Evolutionary conservation across 2,113 vertebrate genomes (phyloP), one percentile per base, ranked within the genome.

Genomic region (Forbesichthys papilliferus): DNA sequence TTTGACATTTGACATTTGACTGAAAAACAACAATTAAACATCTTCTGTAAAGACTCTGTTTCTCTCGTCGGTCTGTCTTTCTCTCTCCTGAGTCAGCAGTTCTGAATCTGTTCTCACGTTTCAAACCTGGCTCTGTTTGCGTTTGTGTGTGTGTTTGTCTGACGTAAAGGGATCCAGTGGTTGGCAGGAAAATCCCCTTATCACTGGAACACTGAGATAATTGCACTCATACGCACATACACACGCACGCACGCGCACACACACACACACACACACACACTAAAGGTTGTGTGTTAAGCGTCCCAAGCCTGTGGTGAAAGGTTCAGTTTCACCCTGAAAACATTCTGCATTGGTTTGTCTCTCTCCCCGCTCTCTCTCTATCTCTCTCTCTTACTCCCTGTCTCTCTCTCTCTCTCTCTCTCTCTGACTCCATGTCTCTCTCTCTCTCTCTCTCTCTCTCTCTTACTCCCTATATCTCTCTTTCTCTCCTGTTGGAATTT

Each of bases 271-370:
- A 49, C 48, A 49, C 51, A 27, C 52, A 54, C 52, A 54, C 52
- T 42, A 42, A 42, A 42, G 7, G 36, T 56, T 9, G 51, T 46
- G 52, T 46, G 52, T 46, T 42, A 42, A 42, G 36, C 36, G 36
- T 5, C 36, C 36, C 36, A 42, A 27, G 47, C 59, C 66, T 68
- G 53, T 42, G 75, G 52, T 54, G 52, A 64, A 76, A 78, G 77
- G 52, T 75, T 67, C 5, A 47, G 55, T 87, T 85, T 74, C 49
- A 80, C 55, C 69, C 73, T 67, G 68, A 84, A 76, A 81, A 70
- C 62, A 5, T 69, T 78, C 52, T 14, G 6, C 13, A 16, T 54
- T 7, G 6, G 4, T 54, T n/a, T 54, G 14, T 54, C 13, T n/a
- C n/a, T 14, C 36, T 42, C 36, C 6, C 54, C 7, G 14, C 54